These are phyloP conservation scores for Euwallacea similis DNA, from an alignment of 1,140 invertebrate genomes.

Conservation along the genomic window DNA sequence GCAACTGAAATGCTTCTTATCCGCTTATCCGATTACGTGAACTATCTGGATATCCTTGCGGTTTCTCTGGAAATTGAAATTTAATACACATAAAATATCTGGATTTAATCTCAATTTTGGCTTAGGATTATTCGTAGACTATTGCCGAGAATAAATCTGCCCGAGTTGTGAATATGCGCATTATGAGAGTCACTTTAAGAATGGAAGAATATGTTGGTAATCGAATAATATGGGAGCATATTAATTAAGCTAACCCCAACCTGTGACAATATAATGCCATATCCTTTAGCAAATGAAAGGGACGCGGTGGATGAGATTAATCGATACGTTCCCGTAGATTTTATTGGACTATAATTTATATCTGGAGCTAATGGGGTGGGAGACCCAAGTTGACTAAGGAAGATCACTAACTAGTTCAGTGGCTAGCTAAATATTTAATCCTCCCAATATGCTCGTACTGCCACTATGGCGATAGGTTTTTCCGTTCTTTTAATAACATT, in stretches of 20 bases:
- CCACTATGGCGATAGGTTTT: too few species aligned
- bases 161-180: too few species aligned
- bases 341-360: constrained; percentile 32
- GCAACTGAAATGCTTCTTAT: background rate
- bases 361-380: constrained; percentile 25
- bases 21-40: constrained; percentile 4
- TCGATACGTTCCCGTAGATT: constrained; percentile 22
- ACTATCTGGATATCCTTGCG: constrained; percentile 6
- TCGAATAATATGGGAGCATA: too few species aligned
- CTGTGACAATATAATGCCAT: too few species aligned
- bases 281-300: too few species aligned
- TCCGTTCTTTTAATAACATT: too few species aligned
- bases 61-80: constrained; percentile 2
- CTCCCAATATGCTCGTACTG: too few species aligned
- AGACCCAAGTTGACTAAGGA: constrained; percentile 28
- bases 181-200: too few species aligned
- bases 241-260: too few species aligned
- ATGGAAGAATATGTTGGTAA: too few species aligned
- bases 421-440: too few species aligned
- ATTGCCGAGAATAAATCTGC: background rate
- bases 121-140: background rate
- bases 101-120: constrained; percentile 2
- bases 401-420: background rate
- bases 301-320: constrained; percentile 9
- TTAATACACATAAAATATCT: constrained; percentile 6